Base-by-base conservation (phyloP, 2,888 invertebrate species). In the Lycia hirtaria region DNA sequence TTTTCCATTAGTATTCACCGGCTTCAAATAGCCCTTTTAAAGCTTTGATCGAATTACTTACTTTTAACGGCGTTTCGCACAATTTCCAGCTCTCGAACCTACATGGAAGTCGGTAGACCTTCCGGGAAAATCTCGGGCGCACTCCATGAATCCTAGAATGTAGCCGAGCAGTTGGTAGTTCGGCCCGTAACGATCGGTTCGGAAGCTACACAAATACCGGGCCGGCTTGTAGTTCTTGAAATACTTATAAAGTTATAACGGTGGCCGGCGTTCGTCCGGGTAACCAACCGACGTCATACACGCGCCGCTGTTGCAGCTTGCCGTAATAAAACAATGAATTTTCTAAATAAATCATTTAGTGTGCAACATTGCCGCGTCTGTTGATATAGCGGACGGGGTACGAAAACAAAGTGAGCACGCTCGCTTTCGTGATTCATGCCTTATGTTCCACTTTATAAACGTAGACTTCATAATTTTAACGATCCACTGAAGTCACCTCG, bases 391-490 rank as follows among this genome's bases (percentile, higher is more conserved):
- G 48, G 20, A 37, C 55, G 22, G 20, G 20, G 35, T 26, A 51
- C 47, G 55, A 59, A 68, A 62, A 48, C 64, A 65, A 48, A 60
- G 62, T 48, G 60, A 64, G 60, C 75, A 74, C 68, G 72, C 66
- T 67, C 60, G 54, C 62, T 65, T 75, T 73, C 79, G 78, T 79
- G 78, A 72, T 72, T 64, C 69, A 49, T 48, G 53, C 49, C 63
- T 68, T 69, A 68, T 71, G 74, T 74, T 78, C 76, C 75, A 68
- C 77, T 79, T 78, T 76, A 67, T 38, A 50, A 49, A 56, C 73
- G 64, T 64, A 65, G 68, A 71, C 72, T 73, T 76, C 71, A 74
- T 67, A 74, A 71, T 71, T 71, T 69, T 73, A 73, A 78, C 73
- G 68, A 71, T 64, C 61, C 52, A 52, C 52, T 62, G 55, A 59